These are phyloP conservation scores for Drosophila gunungcola DNA, from an alignment of 1,140 invertebrate species.

Conservation along the genomic window DNA sequence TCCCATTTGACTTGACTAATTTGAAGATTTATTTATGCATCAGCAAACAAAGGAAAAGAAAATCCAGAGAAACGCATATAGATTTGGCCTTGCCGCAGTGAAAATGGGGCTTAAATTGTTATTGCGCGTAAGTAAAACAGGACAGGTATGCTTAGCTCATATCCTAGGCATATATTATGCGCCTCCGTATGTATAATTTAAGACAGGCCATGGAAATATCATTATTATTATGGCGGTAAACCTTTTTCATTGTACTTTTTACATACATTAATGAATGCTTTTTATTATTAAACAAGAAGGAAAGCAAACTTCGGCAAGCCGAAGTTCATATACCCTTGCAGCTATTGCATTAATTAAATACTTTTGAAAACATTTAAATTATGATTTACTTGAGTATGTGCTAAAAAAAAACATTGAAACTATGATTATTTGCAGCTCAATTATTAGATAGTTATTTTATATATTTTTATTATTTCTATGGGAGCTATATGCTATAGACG, in stretches of 20 bases:
- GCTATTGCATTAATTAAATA: too few relatives aligned
- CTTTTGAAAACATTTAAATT: too few relatives aligned
- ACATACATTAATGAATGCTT: slow-evolving; percentile 29
- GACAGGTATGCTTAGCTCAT: slow-evolving; percentile 26
- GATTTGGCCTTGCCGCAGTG: slow-evolving; percentile 31
- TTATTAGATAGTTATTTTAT: too few relatives aligned
- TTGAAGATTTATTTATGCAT: slow-evolving; percentile 53
- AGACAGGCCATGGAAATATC: slow-evolving; percentile 18
- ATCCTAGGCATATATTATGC: slow-evolving; percentile 13
- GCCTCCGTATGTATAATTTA: slow-evolving; percentile 18
- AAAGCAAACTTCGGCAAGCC: too few relatives aligned
- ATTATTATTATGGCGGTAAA: slow-evolving; percentile 35
- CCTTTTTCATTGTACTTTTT: slow-evolving; percentile 21
- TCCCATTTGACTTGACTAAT: slow-evolving; percentile 56
- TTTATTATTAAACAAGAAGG: background rate
- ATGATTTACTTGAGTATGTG: too few relatives aligned
- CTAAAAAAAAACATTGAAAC: too few relatives aligned
- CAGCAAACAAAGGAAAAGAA: slow-evolving; percentile 31
- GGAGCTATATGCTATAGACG: too few relatives aligned
- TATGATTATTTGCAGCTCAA: too few relatives aligned
- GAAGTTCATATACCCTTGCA: too few relatives aligned
- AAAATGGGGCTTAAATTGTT: slow-evolving; percentile 32
- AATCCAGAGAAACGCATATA: slow-evolving; percentile 47
- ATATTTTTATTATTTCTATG: too few relatives aligned
- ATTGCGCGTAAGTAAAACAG: background rate